Conservation (phyloP, 2,888 invertebrate species). For the Orchesella flavescens region DNA sequence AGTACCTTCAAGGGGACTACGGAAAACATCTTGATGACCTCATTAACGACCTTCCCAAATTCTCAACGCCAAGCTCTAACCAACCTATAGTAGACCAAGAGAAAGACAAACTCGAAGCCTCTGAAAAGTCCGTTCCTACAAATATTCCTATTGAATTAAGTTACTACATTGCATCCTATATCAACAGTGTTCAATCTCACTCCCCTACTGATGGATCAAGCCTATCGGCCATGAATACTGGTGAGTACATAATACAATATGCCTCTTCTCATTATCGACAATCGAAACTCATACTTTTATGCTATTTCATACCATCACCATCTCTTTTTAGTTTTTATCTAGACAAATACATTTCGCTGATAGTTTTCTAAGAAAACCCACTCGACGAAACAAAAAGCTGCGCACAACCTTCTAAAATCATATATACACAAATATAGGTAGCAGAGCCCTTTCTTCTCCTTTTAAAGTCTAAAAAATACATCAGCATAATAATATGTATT, state of each 20-base stretch:
- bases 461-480: constrained; percentile 14
- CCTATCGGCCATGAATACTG: constrained; percentile 65
- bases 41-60: constrained; percentile 56
- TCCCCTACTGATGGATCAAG: constrained; percentile 51
- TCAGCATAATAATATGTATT: not conserved
- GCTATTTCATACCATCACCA: too few relatives aligned
- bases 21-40: constrained; percentile 49
- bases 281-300: too few relatives aligned
- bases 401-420: too few relatives aligned
- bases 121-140: constrained; percentile 56
- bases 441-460: too few relatives aligned
- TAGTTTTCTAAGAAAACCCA: too few relatives aligned
- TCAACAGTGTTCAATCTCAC: constrained; percentile 53
- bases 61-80: constrained; percentile 68
- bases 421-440: too few relatives aligned
- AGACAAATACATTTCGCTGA: too few relatives aligned
- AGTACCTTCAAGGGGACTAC: constrained; percentile 66
- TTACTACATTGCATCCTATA: constrained; percentile 66
- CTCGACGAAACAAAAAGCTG: too few relatives aligned
- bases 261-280: not conserved
- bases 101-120: constrained; percentile 26
- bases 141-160: constrained; percentile 63
- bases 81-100: constrained; percentile 28
- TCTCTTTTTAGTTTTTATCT: too few relatives aligned
- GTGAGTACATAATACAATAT: too few relatives aligned